Evolutionary conservation across 2,113 vertebrate species (phyloP).

Genomic region (Brevimyrus niger): DNA sequence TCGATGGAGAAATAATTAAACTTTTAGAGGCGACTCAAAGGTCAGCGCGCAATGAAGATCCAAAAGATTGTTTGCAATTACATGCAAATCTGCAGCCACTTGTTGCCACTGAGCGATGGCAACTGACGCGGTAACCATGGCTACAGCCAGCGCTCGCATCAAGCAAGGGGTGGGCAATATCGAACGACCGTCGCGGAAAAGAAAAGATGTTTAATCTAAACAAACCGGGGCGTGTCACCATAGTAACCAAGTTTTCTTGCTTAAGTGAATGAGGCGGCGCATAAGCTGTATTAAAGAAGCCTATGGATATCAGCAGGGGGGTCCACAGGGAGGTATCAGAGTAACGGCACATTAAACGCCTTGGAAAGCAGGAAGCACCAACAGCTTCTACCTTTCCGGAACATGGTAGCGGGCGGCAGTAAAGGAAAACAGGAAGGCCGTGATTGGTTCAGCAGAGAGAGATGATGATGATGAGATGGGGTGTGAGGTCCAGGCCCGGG

Average conservation of each 20-base stretch:
- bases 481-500: not conserved
- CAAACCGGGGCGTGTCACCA: not conserved
- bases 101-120: not conserved
- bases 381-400: not conserved
- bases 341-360: not conserved
- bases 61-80: conserved; percentile 13
- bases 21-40: not conserved
- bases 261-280: not conserved
- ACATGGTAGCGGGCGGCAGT: not conserved
- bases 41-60: not conserved
- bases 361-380: not conserved
- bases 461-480: too few species aligned
- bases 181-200: not conserved
- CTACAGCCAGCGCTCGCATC: not conserved
- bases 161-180: not conserved
- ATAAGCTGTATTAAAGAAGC: not conserved
- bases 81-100: conserved; percentile 5
- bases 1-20: conserved; percentile 5
- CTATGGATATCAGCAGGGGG: not conserved
- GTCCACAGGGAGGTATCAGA: not conserved
- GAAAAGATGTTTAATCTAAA: not conserved
- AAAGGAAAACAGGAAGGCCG: not conserved
- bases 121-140: not conserved
- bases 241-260: not conserved
- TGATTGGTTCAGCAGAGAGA: not conserved